phyloP scores from a whole-genome alignment of 2,797 vertebrate species.

The Huso huso region DNA sequence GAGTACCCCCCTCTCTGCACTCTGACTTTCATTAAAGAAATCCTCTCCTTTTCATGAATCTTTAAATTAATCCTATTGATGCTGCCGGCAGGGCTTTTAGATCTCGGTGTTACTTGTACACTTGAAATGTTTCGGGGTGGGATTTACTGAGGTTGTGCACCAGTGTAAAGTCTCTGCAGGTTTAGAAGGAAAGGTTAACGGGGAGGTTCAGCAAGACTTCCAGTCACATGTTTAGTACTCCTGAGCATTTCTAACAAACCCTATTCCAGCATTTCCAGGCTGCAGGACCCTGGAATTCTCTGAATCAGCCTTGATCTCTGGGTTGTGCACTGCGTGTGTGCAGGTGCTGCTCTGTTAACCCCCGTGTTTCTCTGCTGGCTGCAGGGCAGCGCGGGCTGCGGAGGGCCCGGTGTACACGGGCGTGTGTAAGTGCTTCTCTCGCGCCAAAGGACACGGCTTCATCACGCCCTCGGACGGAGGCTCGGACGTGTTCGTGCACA shows the following conservation, averaged over 20 bases:
- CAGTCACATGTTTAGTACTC: no score
- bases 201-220: no score
- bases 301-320: no score
- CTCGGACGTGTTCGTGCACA: slow-evolving; percentile 85
- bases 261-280: no score
- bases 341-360: background rate
- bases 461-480: slow-evolving; percentile 73
- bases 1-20: no score
- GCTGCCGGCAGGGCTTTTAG: background rate
- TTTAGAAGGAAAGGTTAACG: no score
- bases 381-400: slow-evolving; percentile 74
- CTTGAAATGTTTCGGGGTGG: background rate
- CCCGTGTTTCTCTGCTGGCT: background rate
- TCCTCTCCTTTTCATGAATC: background rate
- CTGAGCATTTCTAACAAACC: background rate
- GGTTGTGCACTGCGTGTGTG: background rate
- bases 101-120: background rate
- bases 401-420: slow-evolving; percentile 78
- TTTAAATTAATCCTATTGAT: background rate
- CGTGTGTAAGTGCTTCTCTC: slow-evolving; percentile 86
- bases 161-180: no score
- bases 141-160: background rate
- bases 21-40: background rate
- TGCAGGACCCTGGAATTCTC: no score
- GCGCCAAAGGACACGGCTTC: slow-evolving; percentile 95